Conservation (phyloP, 2,113 vertebrate genomes). For the Aphyosemion australe region DNA sequence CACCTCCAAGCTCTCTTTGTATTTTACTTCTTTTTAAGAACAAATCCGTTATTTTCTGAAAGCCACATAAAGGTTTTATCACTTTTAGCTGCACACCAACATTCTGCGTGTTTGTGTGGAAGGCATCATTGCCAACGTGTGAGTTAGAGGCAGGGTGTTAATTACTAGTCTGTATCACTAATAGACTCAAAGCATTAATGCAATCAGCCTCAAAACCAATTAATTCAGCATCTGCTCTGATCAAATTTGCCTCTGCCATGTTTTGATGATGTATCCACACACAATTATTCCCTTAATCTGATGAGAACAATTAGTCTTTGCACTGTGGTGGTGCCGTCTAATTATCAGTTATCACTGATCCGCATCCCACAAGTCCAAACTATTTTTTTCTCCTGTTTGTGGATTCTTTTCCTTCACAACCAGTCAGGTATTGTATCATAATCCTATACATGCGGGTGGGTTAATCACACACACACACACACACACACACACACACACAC, state of each 20-base stretch:
- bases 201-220: constrained; percentile 75
- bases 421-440: background rate
- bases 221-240: constrained; percentile 76
- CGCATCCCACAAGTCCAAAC: constrained; percentile 35
- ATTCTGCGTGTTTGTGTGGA: constrained; percentile 1
- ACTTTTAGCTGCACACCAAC: background rate
- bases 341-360: constrained; percentile 57
- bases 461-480: too few relatives aligned
- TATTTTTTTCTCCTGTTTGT: background rate
- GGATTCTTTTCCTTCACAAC: background rate
- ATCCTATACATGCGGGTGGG: too few relatives aligned
- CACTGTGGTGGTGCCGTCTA: constrained; percentile 37
- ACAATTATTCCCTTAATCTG: constrained; percentile 71
- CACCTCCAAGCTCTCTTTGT: background rate
- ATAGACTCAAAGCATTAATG: constrained; percentile 69
- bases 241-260: constrained; percentile 68
- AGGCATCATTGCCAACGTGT: constrained; percentile 14
- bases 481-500: too few relatives aligned
- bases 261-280: constrained; percentile 71
- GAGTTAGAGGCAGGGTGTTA: constrained; percentile 59
- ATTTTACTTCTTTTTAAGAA: background rate
- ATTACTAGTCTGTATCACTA: constrained; percentile 65
- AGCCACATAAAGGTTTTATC: constrained; percentile 12
- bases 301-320: constrained; percentile 67
- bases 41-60: background rate